Base-by-base conservation (phyloP, 2,797 vertebrate genomes). In the Okamejei kenojei region DNA sequence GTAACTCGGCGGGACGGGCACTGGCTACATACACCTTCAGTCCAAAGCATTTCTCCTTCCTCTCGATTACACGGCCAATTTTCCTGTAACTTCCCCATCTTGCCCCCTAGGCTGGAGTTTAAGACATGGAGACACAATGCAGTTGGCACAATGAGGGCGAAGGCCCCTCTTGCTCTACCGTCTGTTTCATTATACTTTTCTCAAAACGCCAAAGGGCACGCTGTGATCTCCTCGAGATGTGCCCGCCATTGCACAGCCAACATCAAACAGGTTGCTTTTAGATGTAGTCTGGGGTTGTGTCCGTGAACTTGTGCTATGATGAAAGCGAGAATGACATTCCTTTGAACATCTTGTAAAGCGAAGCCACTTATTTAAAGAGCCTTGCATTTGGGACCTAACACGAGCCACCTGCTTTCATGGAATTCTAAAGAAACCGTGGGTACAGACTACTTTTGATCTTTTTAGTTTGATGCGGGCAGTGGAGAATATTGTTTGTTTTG, bases 191-290 rank as follows among this genome's bases (percentile, higher is more conserved):
- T 63, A 10, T 68, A 17, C 63, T 68, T 23, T 35, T 88, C 84
- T 23, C 84, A 68, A 58, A 61, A 0, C 21, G 84, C n/a, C 9
- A 68, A 68, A 65, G 65, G n/a, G 13, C n/a, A 35, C 21, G 84
- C 61, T 35, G 84, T 7, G 17, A 88, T 9, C 7, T 35, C 82
- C 58, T 86, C 8, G 17, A 88, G n/a, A 38, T 88, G 61, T 88
- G 84, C 65, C 61, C 65, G 17, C 63, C 17, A 21, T 88, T 8
- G 7, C 63, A 35, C 63, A 35, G 63, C 61, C n/a, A 88, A 63
- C 84, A 88, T 88, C 84, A 88, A 88, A 88, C 84, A 68, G 32
- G 84, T 35, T 68, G 84, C 84, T 88, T 68, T 68, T 68, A 68
- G 61, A 54, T 88, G n/a, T 35, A 88, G n/a, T 35, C 84, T 68